phyloP scores from a whole-genome alignment of 2,113 vertebrate genomes.

The Merops nubicus region DNA sequence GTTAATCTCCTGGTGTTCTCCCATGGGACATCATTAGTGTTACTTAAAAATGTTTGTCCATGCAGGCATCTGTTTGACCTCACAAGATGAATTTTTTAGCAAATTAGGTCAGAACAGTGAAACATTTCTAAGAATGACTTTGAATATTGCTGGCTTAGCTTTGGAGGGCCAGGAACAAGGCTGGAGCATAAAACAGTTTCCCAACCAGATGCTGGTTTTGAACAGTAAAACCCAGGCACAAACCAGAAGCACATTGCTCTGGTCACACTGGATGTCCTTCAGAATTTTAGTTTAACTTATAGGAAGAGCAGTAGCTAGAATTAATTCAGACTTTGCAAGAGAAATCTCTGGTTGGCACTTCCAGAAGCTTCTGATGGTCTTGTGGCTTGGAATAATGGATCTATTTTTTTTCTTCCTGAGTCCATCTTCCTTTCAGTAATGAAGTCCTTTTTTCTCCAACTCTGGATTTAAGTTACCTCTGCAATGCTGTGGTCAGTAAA shows the following conservation, averaged over 20 bases:
- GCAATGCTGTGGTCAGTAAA: rapidly evolving
- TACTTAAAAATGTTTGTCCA: neutral
- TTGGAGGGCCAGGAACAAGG: neutral
- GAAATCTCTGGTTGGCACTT: neutral
- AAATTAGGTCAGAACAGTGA: neutral
- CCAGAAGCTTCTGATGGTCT: neutral
- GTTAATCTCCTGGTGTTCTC: neutral
- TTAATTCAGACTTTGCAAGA: neutral
- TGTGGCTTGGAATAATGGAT: neutral
- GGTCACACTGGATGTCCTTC: neutral
- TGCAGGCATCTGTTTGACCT: neutral
- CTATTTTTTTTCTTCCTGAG: neutral
- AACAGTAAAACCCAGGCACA: rapidly evolving
- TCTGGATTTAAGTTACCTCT: neutral
- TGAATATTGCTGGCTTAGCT: neutral
- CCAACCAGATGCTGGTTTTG: neutral
- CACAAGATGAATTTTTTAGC: neutral
- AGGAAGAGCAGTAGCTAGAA: neutral
- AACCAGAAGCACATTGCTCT: neutral
- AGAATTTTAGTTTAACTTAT: neutral
- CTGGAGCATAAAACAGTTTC: neutral
- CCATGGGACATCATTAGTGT: neutral
- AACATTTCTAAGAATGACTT: neutral
- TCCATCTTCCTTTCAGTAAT: neutral
- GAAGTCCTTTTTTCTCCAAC: neutral